Evolutionary conservation across 2,888 invertebrate genomes (phyloP).

Genomic region (Oscheius sp.): DNA sequence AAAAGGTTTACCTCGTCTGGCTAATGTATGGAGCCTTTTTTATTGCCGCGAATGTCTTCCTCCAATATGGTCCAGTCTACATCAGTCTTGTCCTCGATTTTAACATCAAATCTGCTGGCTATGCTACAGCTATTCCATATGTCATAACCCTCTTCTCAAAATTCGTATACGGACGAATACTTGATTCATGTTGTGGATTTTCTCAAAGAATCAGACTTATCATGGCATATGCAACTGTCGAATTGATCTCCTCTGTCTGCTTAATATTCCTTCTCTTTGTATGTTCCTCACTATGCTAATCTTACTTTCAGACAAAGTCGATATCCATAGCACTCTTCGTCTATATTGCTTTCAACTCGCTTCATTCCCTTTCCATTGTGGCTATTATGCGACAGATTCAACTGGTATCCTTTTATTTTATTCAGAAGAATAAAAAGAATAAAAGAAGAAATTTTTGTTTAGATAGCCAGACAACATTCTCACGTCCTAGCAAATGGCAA

Average conservation of each 20-base stretch:
- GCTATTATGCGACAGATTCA: conserved; percentile 36
- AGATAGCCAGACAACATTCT: conserved; percentile 40
- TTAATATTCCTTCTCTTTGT: conserved; percentile 30
- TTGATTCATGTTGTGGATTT: conserved; percentile 28
- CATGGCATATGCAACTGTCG: background rate
- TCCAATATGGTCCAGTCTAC: conserved; percentile 43
- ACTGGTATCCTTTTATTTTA: conserved; percentile 22
- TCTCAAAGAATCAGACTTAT: background rate
- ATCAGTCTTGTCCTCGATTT: conserved; percentile 39
- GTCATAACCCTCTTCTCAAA: conserved; percentile 35
- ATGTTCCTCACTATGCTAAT: background rate
- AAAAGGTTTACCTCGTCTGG: conserved; percentile 42
- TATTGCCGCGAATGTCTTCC: conserved; percentile 35
- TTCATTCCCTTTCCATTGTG: conserved; percentile 38
- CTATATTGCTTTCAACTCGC: conserved; percentile 38
- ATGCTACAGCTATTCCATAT: conserved; percentile 38
- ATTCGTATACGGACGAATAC: conserved; percentile 34
- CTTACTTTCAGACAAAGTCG: conserved; percentile 30
- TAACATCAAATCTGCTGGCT: conserved; percentile 32
- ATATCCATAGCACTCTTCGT: conserved; percentile 27
- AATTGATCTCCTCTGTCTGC: conserved; percentile 19
- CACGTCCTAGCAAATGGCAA: conserved; percentile 46
- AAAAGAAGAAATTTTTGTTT: too few relatives aligned
- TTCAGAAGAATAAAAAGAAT: background rate
- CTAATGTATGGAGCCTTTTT: conserved; percentile 41